Percentiles rank a stretch among this genome's conserved stretches.
Conservation (phyloP, 64 coral and sea anemone genomes). For the Montipora capricornis region DNA sequence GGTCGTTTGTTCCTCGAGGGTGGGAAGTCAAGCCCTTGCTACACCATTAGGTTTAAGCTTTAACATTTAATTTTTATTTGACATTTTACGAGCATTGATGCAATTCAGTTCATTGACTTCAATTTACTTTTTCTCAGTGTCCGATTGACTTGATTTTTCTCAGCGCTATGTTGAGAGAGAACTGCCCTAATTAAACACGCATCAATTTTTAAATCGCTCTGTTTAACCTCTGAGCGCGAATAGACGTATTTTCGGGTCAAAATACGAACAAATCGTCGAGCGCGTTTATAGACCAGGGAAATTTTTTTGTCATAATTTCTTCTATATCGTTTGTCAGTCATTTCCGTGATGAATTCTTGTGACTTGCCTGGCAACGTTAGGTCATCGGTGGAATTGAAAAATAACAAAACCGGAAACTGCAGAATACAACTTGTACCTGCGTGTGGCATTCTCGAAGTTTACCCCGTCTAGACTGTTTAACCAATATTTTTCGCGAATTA, state of each 20-base stretch:
- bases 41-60: background rate
- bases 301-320: constrained; percentile 3
- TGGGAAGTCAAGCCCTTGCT: background rate
- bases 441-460: background rate
- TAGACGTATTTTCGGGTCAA: background rate
- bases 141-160: constrained; percentile 11
- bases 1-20: constrained; percentile 32
- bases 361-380: constrained; percentile 25
- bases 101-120: background rate
- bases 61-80: background rate
- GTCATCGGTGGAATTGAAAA: constrained; percentile 41
- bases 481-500: background rate
- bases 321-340: constrained; percentile 12
- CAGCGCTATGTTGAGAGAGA: constrained; percentile 15
- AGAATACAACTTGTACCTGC: background rate
- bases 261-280: background rate
- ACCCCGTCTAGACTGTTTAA: background rate
- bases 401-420: constrained; percentile 17
- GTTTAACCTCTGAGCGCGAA: background rate
- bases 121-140: background rate
- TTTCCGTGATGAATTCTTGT: background rate
- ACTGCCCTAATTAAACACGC: constrained; percentile 22
- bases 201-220: constrained; percentile 42
- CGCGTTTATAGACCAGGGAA: background rate
- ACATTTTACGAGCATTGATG: too few relatives aligned